Base-by-base conservation (phyloP, 2,113 vertebrate genomes). In the Bubo bubo region DNA sequence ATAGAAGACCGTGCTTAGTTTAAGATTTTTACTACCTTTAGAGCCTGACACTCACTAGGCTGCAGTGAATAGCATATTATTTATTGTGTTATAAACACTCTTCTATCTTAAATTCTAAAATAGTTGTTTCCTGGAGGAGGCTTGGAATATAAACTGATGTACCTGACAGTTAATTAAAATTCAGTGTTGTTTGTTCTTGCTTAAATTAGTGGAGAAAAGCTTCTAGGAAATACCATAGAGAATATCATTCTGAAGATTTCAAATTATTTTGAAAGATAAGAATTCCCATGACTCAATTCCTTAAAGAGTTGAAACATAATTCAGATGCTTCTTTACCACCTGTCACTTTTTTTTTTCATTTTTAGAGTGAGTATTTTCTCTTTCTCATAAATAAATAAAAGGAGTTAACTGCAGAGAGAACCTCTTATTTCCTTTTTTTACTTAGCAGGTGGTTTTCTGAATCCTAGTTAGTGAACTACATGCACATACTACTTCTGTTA, bases 161-260 rank as follows among this genome's bases (percentile, higher is more conserved):
- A 97, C 97, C 96, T 97, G 97, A 96, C 86, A 95, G 87, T 73
- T 96, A 76, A 96, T 97, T 97, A 95, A 96, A 97, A 97, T 97
- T 94, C 94, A 92, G 96, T 52, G 95, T 80, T 96, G 86, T 97
- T 97, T 97, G 91, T 96, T 95, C 94, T 86, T 95, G 55, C 91
- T 80, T 96, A 92, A 96, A 90, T 93, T 95, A 96, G 86, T 76
- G 41, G 26, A 75, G 68, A 89, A 93, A 88, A 84, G 47, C 82
- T 96, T 95, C 63, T 64, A 95, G 95, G 96, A 96, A 96, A 97
- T 41, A 96, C 91, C 84, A 52, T 23, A 52, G 87, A 95, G 91
- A 95, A 77, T 86, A 90, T 55, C 19, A 8, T 90, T 95, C 84
- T 90, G 87, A 95, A 79, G 58, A 74, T 74, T 90, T 95, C 45